These are phyloP conservation scores for Oxytorus armatus DNA, from an alignment of 2,888 invertebrate genomes.

Conservation along the genomic window DNA sequence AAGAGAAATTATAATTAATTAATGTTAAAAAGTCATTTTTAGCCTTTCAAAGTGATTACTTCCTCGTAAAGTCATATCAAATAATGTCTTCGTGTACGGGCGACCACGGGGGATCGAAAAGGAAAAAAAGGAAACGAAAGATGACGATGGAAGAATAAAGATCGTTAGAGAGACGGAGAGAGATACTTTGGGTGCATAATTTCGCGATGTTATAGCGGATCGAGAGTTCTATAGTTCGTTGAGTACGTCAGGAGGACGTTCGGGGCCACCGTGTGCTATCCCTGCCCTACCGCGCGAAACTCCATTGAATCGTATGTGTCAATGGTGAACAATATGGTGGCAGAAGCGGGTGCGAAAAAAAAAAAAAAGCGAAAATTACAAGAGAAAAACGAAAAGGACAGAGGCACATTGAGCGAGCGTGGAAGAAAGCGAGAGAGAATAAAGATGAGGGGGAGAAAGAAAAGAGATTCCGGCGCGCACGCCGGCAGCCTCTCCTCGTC, in stretches of 20 bases:
- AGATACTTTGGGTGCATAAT: constrained; percentile 28
- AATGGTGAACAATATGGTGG: constrained; percentile 78
- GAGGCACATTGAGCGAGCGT: constrained; percentile 33
- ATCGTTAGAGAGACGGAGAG: not conserved
- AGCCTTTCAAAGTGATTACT: too few species aligned
- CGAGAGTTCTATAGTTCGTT: constrained; percentile 3
- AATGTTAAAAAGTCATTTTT: too few species aligned
- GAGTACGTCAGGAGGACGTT: constrained; percentile 59
- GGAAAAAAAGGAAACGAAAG: constrained; percentile 8
- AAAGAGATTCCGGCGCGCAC: constrained; percentile 65
- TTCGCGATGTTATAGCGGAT: constrained; percentile 31
- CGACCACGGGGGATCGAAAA: not conserved
- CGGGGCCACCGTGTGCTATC: constrained; percentile 68
- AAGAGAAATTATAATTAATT: too few species aligned
- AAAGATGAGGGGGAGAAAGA: constrained; percentile 49
- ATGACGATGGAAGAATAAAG: constrained; percentile 44
- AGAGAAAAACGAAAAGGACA: constrained; percentile 44
- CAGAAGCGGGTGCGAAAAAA: constrained; percentile 58
- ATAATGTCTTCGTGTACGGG: not conserved
- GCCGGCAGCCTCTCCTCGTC: constrained; percentile 68
- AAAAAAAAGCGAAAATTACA: constrained; percentile 39
- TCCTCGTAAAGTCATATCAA: not conserved
- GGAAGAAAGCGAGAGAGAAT: constrained; percentile 65
- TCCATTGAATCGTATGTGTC: constrained; percentile 82
- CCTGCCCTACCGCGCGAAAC: constrained; percentile 57